Evolutionary conservation across 2,888 invertebrate genomes (phyloP).

Genomic region (Orthonychiurus folsomi): DNA sequence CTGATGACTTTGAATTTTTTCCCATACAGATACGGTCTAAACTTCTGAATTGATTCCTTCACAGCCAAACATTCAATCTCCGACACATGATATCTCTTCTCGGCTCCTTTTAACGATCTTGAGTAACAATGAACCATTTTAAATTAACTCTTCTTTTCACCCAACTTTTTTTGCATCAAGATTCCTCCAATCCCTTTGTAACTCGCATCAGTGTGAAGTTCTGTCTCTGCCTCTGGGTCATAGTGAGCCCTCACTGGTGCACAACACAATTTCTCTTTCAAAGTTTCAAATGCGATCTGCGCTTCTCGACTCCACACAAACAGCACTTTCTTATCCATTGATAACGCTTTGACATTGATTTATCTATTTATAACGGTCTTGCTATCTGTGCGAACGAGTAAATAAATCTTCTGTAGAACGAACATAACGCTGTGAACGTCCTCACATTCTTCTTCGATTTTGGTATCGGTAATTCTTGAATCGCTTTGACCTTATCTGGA

Average conservation of each 20-base stretch:
- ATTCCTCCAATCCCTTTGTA: constrained; percentile 13
- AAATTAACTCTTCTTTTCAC: not conserved
- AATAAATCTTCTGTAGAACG: constrained; percentile 26
- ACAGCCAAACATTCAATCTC: constrained; percentile 36
- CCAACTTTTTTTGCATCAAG: not conserved
- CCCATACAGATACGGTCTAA: constrained; percentile 33
- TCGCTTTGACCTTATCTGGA: constrained; percentile 21
- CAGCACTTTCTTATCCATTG: not conserved
- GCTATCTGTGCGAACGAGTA: constrained; percentile 8
- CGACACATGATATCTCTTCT: constrained; percentile 24
- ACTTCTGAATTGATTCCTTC: constrained; percentile 35
- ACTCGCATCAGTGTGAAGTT: constrained; percentile 13
- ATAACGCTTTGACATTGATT: too few relatives aligned
- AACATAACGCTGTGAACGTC: constrained; percentile 22
- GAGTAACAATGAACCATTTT: constrained; percentile 10
- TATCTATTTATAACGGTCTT: too few relatives aligned
- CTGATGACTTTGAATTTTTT: constrained; percentile 34
- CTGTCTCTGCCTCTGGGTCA: not conserved
- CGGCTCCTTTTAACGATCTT: constrained; percentile 15
- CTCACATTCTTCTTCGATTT: constrained; percentile 16
- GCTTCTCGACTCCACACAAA: constrained; percentile 10
- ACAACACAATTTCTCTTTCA: constrained; percentile 12
- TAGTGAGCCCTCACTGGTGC: constrained; percentile 10
- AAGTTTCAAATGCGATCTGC: constrained; percentile 9
- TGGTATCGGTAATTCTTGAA: constrained; percentile 18